Percentiles rank a stretch among this genome's conserved stretches.
Conservation (phyloP, 1,140 invertebrate genomes). For the Eupristina koningsbergeri region DNA sequence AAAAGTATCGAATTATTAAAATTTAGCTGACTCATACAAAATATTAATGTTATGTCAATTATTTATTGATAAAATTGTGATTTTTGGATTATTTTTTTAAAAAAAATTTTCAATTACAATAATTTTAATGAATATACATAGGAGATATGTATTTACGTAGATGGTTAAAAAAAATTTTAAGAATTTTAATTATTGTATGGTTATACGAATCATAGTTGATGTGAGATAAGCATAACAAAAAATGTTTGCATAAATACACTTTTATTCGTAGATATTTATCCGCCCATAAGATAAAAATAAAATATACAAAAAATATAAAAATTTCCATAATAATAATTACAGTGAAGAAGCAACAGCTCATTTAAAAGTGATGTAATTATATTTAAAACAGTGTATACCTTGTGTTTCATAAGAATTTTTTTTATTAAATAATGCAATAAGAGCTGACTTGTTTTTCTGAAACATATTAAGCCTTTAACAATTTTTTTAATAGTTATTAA, state of each 20-base stretch:
- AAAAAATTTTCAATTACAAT: no score
- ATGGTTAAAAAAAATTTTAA: neutral
- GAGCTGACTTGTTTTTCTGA: neutral
- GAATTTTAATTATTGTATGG: neutral
- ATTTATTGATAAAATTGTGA: no score
- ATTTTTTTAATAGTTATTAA: neutral
- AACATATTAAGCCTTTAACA: neutral
- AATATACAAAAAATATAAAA: neutral
- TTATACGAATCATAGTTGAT: neutral
- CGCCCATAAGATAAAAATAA: neutral
- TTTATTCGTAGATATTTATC: neutral
- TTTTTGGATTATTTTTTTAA: no score
- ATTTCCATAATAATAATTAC: neutral
- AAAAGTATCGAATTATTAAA: no score
- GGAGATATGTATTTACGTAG: no score
- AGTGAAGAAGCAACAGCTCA: neutral
- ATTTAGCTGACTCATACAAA: no score
- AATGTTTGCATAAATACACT: neutral
- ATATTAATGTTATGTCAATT: no score
- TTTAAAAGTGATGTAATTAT: neutral
- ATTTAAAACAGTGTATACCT: neutral
- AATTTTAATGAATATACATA: no score
- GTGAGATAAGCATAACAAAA: neutral
- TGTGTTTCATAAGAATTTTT: constrained; percentile 3
- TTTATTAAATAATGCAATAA: neutral